Base-by-base conservation (phyloP, 2,113 vertebrate species). In the Peucedramus taeniatus region DNA sequence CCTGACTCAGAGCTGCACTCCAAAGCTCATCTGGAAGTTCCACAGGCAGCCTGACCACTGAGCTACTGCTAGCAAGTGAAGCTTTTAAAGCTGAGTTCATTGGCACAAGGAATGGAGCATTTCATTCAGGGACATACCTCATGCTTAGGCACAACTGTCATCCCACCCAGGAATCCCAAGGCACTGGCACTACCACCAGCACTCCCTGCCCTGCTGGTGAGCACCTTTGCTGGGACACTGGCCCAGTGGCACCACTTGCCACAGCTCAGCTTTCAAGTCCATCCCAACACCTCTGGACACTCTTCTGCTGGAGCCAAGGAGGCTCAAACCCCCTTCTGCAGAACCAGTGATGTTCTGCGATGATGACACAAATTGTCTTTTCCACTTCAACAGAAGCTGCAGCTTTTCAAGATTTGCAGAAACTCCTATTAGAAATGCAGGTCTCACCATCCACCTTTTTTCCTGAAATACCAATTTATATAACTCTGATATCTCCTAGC, bases 11-110 rank as follows among this genome's bases (percentile, higher is more conserved):
- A 77, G 44, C 68, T 66, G n/a, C 13, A 4, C 35, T 54, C 54
- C 79, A 65, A 44, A 49, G 47, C 90, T 89, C 86, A 88, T 71
- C 88, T 72, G 82, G 33, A n/a, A 42, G 37, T 68, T 70, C 63
- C 71, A 53, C 70, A 37, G 26, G 56, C 59, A 81, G 53, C 35
- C 61, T 70, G 26, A 50, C 54, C 40, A 26, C 0, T 20, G 63
- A 65, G 44, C 44, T 50, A 14, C 2, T 56, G 56, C 39, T 33
- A 53, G 37, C 30, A 45, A 35, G 57, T 12, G 30, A 56, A 47
- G 35, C 9, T 23, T 63, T 60, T 31, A 54, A 37, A 39, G 33
- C 37, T 53, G 23, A 59, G 40, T 19, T 83, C 35, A 53, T 1
- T 54, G 68, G 44, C 31, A 51, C 31, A 51, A 37, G 35, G 45